Evolutionary conservation across 2,797 vertebrate species (phyloP).

Genomic region (Nyctalus aviator): DNA sequence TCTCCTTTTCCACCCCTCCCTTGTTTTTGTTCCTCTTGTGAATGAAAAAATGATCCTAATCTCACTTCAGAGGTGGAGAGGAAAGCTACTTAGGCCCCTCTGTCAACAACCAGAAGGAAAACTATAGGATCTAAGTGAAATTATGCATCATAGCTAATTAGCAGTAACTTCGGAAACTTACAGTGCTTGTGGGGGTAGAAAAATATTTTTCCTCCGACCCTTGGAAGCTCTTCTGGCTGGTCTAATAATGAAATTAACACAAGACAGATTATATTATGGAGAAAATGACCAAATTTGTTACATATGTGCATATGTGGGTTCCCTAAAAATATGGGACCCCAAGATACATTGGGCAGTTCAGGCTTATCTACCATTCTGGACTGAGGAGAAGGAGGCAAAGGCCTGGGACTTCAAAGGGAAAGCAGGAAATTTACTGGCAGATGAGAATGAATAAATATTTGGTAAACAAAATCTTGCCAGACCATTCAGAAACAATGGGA

Average conservation of each 20-base stretch:
- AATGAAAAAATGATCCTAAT: conserved; percentile 21
- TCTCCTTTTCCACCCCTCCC: background rate
- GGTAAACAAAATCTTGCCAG: background rate
- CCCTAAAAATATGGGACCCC: background rate
- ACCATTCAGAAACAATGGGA: background rate
- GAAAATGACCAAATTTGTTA: background rate
- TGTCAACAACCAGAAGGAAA: conserved; percentile 1
- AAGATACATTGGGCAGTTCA: background rate
- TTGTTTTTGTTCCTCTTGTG: conserved; percentile 23
- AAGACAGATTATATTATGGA: background rate
- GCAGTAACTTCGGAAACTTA: background rate
- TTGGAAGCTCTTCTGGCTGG: background rate
- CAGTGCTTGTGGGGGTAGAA: background rate
- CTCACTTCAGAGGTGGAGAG: background rate
- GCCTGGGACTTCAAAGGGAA: background rate
- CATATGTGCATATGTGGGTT: background rate
- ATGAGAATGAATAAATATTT: background rate
- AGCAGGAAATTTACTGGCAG: background rate
- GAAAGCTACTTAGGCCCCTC: background rate
- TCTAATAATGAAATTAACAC: background rate
- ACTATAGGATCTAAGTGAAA: background rate
- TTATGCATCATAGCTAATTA: background rate
- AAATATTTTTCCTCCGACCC: background rate
- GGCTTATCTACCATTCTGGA: background rate
- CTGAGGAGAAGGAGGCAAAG: background rate